These are phyloP conservation scores for Fregata magnificens DNA, from an alignment of 2,113 vertebrate genomes.

Conservation along the genomic window DNA sequence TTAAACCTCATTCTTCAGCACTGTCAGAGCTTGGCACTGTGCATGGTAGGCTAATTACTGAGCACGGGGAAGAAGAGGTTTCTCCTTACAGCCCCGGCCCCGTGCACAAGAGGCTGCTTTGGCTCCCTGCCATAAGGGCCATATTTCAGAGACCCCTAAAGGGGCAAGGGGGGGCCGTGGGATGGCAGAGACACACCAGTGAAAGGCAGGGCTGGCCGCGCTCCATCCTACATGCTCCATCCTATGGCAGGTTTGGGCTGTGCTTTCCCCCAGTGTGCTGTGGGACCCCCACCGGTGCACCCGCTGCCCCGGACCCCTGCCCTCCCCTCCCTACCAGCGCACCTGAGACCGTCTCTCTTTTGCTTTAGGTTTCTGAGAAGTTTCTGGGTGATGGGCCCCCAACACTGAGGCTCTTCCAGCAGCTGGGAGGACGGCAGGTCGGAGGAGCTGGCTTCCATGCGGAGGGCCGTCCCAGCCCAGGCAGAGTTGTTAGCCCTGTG, in stretches of 20 bases:
- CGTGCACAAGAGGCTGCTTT: fast-evolving
- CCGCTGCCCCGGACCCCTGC: background rate
- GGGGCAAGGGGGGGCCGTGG: background rate
- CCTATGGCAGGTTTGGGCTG: fast-evolving
- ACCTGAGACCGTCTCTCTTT: background rate
- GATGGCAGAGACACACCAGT: background rate
- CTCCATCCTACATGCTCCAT: background rate
- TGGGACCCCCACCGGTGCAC: background rate
- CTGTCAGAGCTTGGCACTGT: background rate
- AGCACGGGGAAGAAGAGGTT: background rate
- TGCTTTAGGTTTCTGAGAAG: conserved; percentile 51
- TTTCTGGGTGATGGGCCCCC: background rate
- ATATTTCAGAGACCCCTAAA: background rate
- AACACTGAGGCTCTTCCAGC: background rate
- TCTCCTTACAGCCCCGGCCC: fast-evolving
- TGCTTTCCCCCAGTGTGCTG: fast-evolving
- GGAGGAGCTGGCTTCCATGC: background rate
- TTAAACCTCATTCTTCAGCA: background rate
- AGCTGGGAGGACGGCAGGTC: background rate
- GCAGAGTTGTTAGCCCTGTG: background rate
- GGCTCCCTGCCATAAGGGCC: background rate
- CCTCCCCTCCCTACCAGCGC: background rate
- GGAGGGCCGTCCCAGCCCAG: background rate
- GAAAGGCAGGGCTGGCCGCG: background rate
- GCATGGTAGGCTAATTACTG: background rate